Evolutionary conservation across 1,140 invertebrate species (phyloP), one percentile per base, ranked within the genome.

Genomic region (Bombus sibiricus): DNA sequence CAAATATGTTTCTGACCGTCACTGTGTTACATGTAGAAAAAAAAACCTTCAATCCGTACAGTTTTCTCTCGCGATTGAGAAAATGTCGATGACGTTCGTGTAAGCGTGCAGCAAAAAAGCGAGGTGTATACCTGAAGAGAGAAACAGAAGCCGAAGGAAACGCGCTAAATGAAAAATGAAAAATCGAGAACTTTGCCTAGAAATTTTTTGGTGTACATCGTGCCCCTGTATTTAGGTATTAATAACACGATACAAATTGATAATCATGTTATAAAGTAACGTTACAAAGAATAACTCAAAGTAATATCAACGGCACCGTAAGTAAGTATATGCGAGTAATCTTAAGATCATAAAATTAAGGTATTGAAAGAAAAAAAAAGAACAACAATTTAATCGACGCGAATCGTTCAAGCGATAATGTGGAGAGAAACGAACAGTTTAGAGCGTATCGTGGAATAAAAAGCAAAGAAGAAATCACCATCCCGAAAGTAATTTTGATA

Each of bases 271-370:
- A 94, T 92, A 93, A 94, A 91, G 90, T 93, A 80, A 94, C 94
- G 93, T 94, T 93, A 93, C 90, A 74, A 91, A 82, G 69, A 88
- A 81, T 88, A 90, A 91, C 39, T 86, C 89, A 90, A 89, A 90
- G 64, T 90, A 90, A 90, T 91, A 91, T 91, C 86, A 89, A 88
- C 83, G 89, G 86, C 89, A 89, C 81, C 94, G 92, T 93, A 94
- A 94, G 93, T 94, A 94, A 95, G 93, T 92, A 93, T 93, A 93
- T 93, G 93, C 88, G 91, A 93, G 89, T 94, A 94, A 94, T 95
- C 93, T 93, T 94, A 95, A 95, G 92, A 92, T 90, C 93, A 89
- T 93, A 93, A 94, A 94, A 93, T 47, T 94, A 94, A 90, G 84
- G n/a, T 90, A 88, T 74, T 41, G 80, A 81, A 53, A 73, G 64